Evolutionary conservation across 2,888 invertebrate species (phyloP).

Genomic region (Epinotia ramella): DNA sequence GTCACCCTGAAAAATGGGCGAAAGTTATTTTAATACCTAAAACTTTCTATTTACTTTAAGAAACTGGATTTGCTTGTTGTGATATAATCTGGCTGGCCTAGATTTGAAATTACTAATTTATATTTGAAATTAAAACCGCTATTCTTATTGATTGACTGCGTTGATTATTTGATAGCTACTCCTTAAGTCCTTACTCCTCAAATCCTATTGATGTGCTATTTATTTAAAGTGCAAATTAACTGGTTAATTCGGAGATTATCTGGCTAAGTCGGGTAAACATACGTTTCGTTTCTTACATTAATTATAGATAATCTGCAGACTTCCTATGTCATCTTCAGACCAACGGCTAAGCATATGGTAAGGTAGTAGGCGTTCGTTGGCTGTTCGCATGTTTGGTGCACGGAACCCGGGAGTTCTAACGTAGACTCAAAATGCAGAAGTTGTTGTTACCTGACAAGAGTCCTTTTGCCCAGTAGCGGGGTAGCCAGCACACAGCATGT

Average conservation of each 20-base stretch:
- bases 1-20: slow-evolving; percentile 87
- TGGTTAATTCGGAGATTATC: no score
- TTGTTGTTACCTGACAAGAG: slow-evolving; percentile 90
- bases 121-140: not conserved
- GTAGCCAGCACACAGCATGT: slow-evolving; percentile 95
- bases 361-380: not conserved
- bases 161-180: not conserved
- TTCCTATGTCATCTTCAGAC: no score
- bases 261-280: no score
- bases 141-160: not conserved
- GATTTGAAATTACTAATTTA: not conserved
- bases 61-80: slow-evolving; percentile 21
- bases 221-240: no score
- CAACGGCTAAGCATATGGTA: no score
- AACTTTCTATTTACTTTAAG: slow-evolving; percentile 9
- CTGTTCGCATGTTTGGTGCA: not conserved
- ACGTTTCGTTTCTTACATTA: no score
- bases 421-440: not conserved
- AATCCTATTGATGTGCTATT: not conserved
- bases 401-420: no score
- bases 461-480: slow-evolving; percentile 89
- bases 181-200: not conserved
- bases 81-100: not conserved
- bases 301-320: no score
- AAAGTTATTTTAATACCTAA: slow-evolving; percentile 45